Conservation (phyloP, 2,797 vertebrate species). For the Myotis pilosus region DNA sequence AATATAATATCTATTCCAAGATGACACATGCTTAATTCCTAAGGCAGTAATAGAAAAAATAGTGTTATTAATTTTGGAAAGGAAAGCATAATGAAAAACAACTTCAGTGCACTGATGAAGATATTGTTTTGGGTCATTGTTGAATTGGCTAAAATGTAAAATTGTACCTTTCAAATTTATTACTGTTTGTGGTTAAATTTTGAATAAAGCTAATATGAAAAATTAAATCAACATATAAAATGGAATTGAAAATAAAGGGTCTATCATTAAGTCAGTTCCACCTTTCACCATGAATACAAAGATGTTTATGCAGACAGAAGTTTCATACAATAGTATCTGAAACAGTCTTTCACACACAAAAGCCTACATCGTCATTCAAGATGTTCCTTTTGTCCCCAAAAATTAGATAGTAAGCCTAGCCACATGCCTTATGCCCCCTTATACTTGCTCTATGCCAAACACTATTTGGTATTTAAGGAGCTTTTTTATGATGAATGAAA, state of each 20-base stretch:
- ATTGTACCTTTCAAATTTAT: not conserved
- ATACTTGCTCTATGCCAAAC: not conserved
- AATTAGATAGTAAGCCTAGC: not conserved
- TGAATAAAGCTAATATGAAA: not conserved
- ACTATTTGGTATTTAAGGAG: slow-evolving; percentile 16
- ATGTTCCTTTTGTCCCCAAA: not conserved
- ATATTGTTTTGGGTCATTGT: not conserved
- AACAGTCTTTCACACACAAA: not conserved
- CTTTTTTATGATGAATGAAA: slow-evolving; percentile 30
- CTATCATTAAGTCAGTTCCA: not conserved
- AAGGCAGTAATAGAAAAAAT: not conserved
- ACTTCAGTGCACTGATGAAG: not conserved
- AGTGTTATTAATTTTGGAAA: not conserved
- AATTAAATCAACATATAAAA: not conserved
- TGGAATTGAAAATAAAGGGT: not conserved
- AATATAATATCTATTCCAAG: not conserved
- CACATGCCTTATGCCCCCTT: not conserved
- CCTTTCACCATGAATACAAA: not conserved
- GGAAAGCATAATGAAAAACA: not conserved
- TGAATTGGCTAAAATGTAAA: not conserved
- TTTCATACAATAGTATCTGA: not conserved
- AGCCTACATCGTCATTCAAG: not conserved
- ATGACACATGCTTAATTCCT: not conserved
- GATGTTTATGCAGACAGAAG: not conserved
- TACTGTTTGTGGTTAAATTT: not conserved